Conservation (phyloP, 53 echinoderm and acorn worm genomes). For the Temnopleurus reevesii region DNA sequence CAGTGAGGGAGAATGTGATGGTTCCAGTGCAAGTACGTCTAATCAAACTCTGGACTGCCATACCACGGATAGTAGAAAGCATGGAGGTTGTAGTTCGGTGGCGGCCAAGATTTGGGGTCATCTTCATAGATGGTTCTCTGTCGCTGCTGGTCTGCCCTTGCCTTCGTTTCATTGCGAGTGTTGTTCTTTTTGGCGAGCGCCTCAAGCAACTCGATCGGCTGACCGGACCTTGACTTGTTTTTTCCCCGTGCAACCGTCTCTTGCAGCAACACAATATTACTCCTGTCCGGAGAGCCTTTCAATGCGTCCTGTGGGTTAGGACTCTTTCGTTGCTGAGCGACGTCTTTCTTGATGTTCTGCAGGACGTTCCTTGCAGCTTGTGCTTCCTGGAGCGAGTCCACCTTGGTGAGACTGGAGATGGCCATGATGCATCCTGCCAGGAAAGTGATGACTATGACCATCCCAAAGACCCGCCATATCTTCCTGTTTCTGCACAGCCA, state of each 20-base stretch:
- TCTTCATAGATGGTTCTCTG: neutral
- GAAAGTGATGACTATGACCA: slow-evolving; percentile 56
- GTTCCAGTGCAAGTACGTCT: slow-evolving; percentile 84
- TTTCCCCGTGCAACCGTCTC: neutral
- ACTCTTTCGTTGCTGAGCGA: neutral
- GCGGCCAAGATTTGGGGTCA: slow-evolving; percentile 1
- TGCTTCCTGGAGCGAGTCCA: slow-evolving; percentile 45
- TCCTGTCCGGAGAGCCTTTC: neutral
- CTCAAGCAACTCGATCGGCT: neutral
- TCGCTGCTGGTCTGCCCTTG: neutral
- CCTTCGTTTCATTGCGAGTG: neutral
- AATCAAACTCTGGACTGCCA: slow-evolving; percentile 80
- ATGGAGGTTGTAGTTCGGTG: slow-evolving; percentile 79
- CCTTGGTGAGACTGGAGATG: slow-evolving; percentile 57
- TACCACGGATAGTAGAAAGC: slow-evolving; percentile 99
- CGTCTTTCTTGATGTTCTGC: neutral
- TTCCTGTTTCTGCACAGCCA: slow-evolving; percentile 36
- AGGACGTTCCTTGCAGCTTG: slow-evolving; percentile 1
- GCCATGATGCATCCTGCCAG: slow-evolving; percentile 66
- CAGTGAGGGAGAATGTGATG: slow-evolving; percentile 85
- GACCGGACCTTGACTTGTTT: neutral
- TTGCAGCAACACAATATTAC: neutral
- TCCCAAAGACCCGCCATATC: slow-evolving; percentile 49
- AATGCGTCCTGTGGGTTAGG: neutral
- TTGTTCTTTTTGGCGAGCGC: neutral